These are phyloP conservation scores for Caerostris darwini DNA, from an alignment of 1,140 invertebrate genomes.

Conservation along the genomic window DNA sequence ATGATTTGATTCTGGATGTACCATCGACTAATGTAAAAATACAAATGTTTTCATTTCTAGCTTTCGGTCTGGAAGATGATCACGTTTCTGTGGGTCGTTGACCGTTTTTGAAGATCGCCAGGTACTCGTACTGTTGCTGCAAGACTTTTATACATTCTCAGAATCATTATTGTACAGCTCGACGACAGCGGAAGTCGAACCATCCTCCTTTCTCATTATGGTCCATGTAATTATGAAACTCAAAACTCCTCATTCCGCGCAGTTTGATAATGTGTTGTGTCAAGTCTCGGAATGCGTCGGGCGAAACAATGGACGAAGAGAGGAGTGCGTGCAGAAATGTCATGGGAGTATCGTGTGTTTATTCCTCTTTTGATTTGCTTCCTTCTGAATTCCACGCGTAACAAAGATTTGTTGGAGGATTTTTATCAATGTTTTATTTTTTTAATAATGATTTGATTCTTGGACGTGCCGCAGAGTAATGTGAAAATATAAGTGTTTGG, in stretches of 20 bases:
- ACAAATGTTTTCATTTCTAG: too few species aligned
- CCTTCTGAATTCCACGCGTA: neutral
- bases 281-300: neutral
- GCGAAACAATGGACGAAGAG: slow-evolving; percentile 25
- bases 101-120: too few species aligned
- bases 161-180: too few species aligned
- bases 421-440: neutral
- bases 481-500: neutral
- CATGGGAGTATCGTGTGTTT: slow-evolving; percentile 13
- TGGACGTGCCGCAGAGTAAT: neutral
- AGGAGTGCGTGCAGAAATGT: slow-evolving; percentile 20
- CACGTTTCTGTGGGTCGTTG: too few species aligned
- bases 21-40: too few species aligned
- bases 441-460: neutral
- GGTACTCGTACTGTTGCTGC: too few species aligned
- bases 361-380: neutral
- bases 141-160: too few species aligned
- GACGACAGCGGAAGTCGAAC: too few species aligned
- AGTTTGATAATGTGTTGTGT: slow-evolving; percentile 57
- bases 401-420: neutral
- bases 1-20: too few species aligned
- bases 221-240: too few species aligned
- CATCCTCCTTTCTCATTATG: neutral
- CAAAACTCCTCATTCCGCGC: slow-evolving; percentile 31
- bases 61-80: too few species aligned